phyloP scores from a whole-genome alignment of 2,888 invertebrate genomes.

The Pardosa pseudoannulata region DNA sequence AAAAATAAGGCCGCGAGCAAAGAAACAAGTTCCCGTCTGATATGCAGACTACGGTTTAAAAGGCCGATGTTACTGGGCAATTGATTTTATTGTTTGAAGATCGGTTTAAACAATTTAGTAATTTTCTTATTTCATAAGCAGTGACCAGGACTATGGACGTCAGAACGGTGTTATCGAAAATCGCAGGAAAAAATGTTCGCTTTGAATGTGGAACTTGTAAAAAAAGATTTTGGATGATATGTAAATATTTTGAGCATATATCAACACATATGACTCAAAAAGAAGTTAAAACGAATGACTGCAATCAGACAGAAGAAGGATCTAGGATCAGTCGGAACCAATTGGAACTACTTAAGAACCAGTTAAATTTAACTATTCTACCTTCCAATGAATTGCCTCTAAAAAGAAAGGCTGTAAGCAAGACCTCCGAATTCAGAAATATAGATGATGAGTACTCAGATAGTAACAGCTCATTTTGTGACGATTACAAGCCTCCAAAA shows the following conservation, averaged over 20 bases:
- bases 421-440: not conserved
- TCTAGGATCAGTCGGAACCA: not conserved
- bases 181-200: no score
- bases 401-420: not conserved
- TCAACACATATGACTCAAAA: not conserved
- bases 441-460: not conserved
- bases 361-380: not conserved
- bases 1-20: no score
- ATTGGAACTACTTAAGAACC: not conserved
- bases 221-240: not conserved
- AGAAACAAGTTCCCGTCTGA: no score
- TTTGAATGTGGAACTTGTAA: not conserved
- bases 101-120: no score
- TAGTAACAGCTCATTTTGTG: not conserved
- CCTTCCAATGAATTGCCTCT: no score
- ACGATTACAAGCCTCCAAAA: not conserved
- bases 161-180: no score
- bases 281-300: not conserved
- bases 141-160: no score
- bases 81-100: no score
- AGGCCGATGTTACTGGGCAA: no score
- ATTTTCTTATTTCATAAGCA: no score
- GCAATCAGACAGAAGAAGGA: not conserved
- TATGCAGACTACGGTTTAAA: no score
- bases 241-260: not conserved